These are phyloP conservation scores for Lampris megalopsis DNA, from an alignment of 2,113 vertebrate species.

Conservation along the genomic window DNA sequence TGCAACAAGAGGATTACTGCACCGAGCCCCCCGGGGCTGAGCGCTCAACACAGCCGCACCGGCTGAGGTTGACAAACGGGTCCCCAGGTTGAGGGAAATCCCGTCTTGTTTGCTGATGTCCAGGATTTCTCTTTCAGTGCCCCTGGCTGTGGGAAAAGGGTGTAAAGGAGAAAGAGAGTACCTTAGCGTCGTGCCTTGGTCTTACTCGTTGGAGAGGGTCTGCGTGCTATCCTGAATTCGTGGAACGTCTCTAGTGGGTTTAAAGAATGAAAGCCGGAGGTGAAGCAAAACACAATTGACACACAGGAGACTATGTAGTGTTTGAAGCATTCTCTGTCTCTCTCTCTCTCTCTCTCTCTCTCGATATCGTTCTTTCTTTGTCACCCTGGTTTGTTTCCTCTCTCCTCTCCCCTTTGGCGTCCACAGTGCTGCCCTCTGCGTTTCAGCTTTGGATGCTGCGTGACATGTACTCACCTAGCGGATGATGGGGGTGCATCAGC, in stretches of 20 bases:
- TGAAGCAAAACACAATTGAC: background rate
- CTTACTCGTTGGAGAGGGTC: too few species aligned
- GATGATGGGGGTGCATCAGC: background rate
- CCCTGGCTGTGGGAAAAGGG: background rate
- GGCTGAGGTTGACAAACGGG: slow-evolving; percentile 28
- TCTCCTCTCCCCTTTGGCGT: background rate
- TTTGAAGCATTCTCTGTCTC: too few species aligned
- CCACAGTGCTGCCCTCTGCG: background rate
- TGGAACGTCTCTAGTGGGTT: too few species aligned
- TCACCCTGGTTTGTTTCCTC: background rate
- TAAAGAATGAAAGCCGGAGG: background rate
- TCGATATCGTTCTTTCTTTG: background rate
- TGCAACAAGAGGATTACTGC: slow-evolving; percentile 47
- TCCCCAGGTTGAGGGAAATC: slow-evolving; percentile 11
- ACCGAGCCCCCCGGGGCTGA: background rate
- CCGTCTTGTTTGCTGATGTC: slow-evolving; percentile 4
- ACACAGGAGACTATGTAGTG: too few species aligned
- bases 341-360: too few species aligned
- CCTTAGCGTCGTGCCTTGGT: background rate
- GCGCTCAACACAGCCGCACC: background rate
- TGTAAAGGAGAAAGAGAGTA: background rate
- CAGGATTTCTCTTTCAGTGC: slow-evolving; percentile 12
- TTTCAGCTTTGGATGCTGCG: background rate
- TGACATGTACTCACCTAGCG: background rate
- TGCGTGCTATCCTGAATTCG: too few species aligned